Percentiles rank a stretch among this genome's conserved stretches.
These are phyloP conservation scores for Agriopis leucophaearia DNA, from an alignment of 2,888 invertebrate species.

Conservation along the genomic window DNA sequence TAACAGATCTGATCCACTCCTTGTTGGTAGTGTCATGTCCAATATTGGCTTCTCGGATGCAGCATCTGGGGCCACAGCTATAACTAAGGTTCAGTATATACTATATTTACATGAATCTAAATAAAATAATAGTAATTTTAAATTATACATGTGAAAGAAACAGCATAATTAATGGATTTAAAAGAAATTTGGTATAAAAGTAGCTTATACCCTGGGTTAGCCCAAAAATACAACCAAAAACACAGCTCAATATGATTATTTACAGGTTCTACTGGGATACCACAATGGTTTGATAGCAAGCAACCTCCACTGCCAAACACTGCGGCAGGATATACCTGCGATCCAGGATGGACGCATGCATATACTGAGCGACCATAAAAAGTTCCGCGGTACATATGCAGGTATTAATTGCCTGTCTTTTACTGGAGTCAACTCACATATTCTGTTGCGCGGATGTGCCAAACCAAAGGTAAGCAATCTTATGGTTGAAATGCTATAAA, in stretches of 20 bases:
- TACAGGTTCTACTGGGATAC: slow-evolving; percentile 87
- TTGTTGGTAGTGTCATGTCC: slow-evolving; percentile 84
- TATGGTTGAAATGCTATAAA: no score
- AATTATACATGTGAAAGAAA: no score
- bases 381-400: slow-evolving; percentile 81
- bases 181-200: not conserved
- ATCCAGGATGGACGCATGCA: slow-evolving; percentile 82
- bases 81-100: slow-evolving; percentile 82
- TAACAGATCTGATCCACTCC: slow-evolving; percentile 83
- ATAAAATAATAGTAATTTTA: no score
- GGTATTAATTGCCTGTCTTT: slow-evolving; percentile 70
- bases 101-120: no score
- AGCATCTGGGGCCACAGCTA: slow-evolving; percentile 81
- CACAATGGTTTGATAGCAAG: slow-evolving; percentile 89
- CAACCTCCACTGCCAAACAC: slow-evolving; percentile 89
- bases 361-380: slow-evolving; percentile 86
- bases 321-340: slow-evolving; percentile 82
- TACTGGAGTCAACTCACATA: slow-evolving; percentile 69
- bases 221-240: no score
- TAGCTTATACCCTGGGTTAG: no score
- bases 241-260: no score
- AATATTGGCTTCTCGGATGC: slow-evolving; percentile 80
- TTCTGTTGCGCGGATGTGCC: slow-evolving; percentile 64
- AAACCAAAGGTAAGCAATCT: slow-evolving; percentile 64
- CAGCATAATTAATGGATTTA: no score